Evolutionary conservation across 2,797 vertebrate genomes (phyloP).

Genomic region (Sardinella longiceps): DNA sequence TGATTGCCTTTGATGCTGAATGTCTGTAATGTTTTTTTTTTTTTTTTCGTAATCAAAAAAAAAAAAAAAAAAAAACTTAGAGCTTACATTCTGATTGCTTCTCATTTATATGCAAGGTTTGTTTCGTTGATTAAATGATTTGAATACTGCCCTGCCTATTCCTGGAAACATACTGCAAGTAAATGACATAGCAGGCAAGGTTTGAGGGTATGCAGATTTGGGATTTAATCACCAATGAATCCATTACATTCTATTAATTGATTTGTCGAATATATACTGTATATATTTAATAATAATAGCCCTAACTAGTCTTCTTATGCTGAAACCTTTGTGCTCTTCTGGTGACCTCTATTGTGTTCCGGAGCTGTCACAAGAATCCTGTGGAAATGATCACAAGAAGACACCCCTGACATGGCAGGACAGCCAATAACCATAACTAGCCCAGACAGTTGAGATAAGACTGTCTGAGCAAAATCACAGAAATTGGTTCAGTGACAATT

Average conservation of each 20-base stretch:
- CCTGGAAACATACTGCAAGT: not conserved
- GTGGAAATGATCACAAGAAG: conserved; percentile 16
- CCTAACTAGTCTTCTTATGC: not conserved
- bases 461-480: conserved; percentile 62
- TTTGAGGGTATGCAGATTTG: not conserved
- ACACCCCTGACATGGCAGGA: not conserved
- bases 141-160: conserved; percentile 14
- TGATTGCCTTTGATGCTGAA: conserved; percentile 38
- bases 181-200: not conserved
- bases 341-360: not conserved
- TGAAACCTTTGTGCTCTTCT: not conserved
- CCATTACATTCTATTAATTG: not conserved
- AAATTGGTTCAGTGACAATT: conserved; percentile 53
- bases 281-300: not conserved
- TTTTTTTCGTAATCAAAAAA: conserved; percentile 14
- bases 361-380: conserved; percentile 12
- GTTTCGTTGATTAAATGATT: conserved; percentile 10
- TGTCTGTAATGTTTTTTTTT: conserved; percentile 29
- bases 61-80: not conserved
- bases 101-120: conserved; percentile 10
- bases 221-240: not conserved
- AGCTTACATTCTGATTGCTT: conserved; percentile 32
- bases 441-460: conserved; percentile 63
- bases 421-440: conserved; percentile 45
- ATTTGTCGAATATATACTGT: no score